Percentiles rank a stretch among this genome's conserved stretches.
These are phyloP conservation scores for Scomber scombrus DNA, from an alignment of 2,113 vertebrate species.

Conservation along the genomic window DNA sequence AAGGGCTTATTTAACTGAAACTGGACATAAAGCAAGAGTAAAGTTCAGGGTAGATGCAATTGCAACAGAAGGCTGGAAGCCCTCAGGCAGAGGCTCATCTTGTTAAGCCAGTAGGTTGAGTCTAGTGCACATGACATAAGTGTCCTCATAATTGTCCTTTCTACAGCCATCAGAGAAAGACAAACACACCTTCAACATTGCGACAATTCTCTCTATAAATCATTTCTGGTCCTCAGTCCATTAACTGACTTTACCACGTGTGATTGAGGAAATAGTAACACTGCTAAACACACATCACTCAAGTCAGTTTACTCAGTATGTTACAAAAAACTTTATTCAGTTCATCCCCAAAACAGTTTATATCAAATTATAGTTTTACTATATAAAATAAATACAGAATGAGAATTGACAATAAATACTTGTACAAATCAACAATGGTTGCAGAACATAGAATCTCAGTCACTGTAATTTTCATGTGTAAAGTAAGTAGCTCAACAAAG, in stretches of 20 bases:
- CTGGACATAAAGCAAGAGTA: neutral
- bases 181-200: slow-evolving; percentile 53
- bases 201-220: slow-evolving; percentile 23
- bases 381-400: slow-evolving; percentile 34
- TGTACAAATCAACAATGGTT: neutral
- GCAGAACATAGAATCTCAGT: no score
- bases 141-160: slow-evolving; percentile 46
- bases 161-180: slow-evolving; percentile 53
- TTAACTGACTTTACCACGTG: neutral
- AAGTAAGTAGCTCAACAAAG: neutral
- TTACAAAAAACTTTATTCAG: slow-evolving; percentile 38
- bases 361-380: slow-evolving; percentile 6
- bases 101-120: slow-evolving; percentile 72
- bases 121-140: slow-evolving; percentile 51
- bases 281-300: neutral
- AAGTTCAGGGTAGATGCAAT: slow-evolving; percentile 12
- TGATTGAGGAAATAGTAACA: neutral
- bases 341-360: slow-evolving; percentile 2
- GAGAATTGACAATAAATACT: neutral
- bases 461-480: slow-evolving; percentile 13
- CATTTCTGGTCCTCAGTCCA: slow-evolving; percentile 12
- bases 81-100: slow-evolving; percentile 57
- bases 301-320: neutral
- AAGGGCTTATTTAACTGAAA: neutral
- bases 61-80: slow-evolving; percentile 24